Percentiles rank a stretch among this genome's conserved stretches.
Conservation (phyloP, 2,113 vertebrate genomes). For the Copsychus sechellarum region DNA sequence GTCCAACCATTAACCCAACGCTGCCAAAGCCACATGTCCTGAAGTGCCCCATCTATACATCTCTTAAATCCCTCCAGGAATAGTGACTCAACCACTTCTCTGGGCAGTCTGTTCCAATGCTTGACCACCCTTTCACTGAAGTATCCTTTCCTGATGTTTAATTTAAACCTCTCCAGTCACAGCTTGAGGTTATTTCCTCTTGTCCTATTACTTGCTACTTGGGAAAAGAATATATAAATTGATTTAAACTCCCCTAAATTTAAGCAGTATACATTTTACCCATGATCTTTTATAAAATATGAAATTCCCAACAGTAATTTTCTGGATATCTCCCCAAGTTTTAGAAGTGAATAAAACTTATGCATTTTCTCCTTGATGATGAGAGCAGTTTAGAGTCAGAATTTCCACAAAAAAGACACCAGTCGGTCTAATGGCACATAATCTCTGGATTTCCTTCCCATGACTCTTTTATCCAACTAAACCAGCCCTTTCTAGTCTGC, state of each 20-base stretch:
- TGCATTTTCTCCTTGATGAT: not conserved
- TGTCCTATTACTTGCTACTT: not conserved
- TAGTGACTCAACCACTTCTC: not conserved
- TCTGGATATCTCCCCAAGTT: not conserved
- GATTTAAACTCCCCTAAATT: not conserved
- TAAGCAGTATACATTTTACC: not conserved
- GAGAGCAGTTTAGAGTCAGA: not conserved
- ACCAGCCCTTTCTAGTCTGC: not conserved
- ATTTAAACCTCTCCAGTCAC: not conserved
- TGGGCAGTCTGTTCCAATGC: not conserved
- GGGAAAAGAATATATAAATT: not conserved
- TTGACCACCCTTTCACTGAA: not conserved
- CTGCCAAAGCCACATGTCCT: not conserved
- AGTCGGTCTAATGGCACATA: not conserved
- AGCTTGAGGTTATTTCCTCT: not conserved
- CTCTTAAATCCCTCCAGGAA: not conserved
- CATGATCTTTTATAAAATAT: not conserved
- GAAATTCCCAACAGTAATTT: not conserved
- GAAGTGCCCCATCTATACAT: not conserved
- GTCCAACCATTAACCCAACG: not conserved
- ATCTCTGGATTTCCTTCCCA: not conserved
- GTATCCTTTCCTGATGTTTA: not conserved
- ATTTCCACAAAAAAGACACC: not conserved
- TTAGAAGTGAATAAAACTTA: not conserved
- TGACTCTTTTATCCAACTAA: not conserved